Evolutionary conservation across 92 coral and sea anemone species (phyloP), one percentile per base, ranked within the genome.

Genomic region (Diadumene lineata): DNA sequence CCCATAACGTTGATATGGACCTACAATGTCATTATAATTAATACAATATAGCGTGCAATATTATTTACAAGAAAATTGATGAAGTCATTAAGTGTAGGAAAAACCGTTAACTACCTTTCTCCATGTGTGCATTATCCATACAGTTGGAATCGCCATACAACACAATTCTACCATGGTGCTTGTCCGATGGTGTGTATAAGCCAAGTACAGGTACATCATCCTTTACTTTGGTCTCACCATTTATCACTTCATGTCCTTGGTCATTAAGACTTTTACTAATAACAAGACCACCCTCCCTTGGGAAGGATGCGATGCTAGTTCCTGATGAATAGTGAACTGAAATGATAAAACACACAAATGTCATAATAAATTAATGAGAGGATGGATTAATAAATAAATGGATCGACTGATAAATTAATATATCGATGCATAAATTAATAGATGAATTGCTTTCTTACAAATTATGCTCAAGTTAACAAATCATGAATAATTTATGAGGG

Each of bases 101-200:
- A 38, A 4, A 60, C 26, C 22, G 65, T 30, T 29, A 4, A 46
- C 24, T 69, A 92, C 98, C 97, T 89, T 92, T 89, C 66, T 94
- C 97, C 90, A 94, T 88, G 60, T 90, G 98, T 27, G 98, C 98
- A 61, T 90, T 90, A 66, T 94, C 98, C 43, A 94, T 85, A 64
- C 98, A 94, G 74, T 94, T 94, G 32, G 98, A 94, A 56, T 94
- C 98, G 38, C 98, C 98, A 66, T 94, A 94, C 78, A 94, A 33
- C 4, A 85, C 98, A 18, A 94, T 76, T 70, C 98, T 77, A 10
- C 98, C 98, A 33, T 69, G 89, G 23, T 73, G 66, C 44, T 66
- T 34, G 60, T 72, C 73, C 1, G 72, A 85, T 51, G 89, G 84
- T 31, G 84, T 72, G 67, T 86, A 92, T 55, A 94, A 71, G 9